Evolutionary conservation across 2,797 vertebrate species (phyloP), one percentile per base, ranked within the genome.

Genomic region (Acanthurus leucopareius): DNA sequence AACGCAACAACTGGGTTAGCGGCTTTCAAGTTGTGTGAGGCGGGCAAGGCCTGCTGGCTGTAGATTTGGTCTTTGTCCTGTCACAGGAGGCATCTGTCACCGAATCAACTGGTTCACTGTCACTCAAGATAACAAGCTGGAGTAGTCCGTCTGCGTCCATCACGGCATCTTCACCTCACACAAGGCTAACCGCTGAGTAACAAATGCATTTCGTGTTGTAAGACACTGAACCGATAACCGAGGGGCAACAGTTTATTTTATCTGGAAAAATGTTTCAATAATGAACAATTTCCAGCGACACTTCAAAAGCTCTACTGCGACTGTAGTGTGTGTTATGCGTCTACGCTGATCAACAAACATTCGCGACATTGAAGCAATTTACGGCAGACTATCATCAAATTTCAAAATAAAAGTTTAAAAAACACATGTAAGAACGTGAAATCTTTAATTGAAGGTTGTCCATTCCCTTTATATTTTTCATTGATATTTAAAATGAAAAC

Each of bases 321-420:
- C 22, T 48, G 10, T 22, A 3, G 28, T 32, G 28, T 32, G 3
- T 32, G 28, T 32, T 32, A 19, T n/a, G 1, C 13, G 11, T 14
- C 7, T 3, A 4, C 19, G 49, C 38, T 4, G 49, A 81, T 73
- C 82, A 87, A 90, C 86, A 91, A 83, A 89, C 64, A 42, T 80
- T 90, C 59, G 63, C 93, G 93, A 93, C 93, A 92, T 69, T 58
- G 40, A 45, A 75, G 14, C 73, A 40, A 52, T 82, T 90, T 13
- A 82, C 91, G 89, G 83, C 87, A 91, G 40, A 25, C 58, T 10
- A 8, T 15, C 10, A 35, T 1, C 54, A 28, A 1, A 17, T 28
- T 92, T 88, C 90, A 91, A 91, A 93, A 87, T 92, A 92, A 91
- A 91, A 83, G 82, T 60, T n/a, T 49, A 22, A 52, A 51, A 19